Conservation (phyloP, 2,113 vertebrate genomes). For the Circaetus gallicus region DNA sequence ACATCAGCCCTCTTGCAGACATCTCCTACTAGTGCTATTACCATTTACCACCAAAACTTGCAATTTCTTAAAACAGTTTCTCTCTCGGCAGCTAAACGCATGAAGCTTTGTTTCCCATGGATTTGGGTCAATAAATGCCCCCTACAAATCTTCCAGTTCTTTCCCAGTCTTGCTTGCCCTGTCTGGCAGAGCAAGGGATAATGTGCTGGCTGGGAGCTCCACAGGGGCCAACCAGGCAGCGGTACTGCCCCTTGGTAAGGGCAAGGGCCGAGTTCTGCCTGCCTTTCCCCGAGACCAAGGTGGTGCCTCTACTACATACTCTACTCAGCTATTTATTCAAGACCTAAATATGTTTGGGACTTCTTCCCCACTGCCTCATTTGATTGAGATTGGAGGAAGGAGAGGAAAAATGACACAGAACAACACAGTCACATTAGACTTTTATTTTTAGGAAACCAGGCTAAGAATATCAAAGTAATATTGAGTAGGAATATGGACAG, state of each 20-base stretch:
- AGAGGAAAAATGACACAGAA: neutral
- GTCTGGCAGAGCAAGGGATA: neutral
- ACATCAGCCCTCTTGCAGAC: neutral
- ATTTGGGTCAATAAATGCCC: neutral
- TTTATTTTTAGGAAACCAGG: constrained; percentile 37
- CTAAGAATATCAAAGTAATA: constrained; percentile 36
- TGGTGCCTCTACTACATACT: neutral
- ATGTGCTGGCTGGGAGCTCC: neutral
- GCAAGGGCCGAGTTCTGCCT: neutral
- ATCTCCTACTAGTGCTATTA: neutral
- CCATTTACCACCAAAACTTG: neutral
- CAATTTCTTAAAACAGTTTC: neutral
- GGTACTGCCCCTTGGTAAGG: neutral
- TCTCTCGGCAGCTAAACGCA: neutral
- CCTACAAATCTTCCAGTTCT: neutral
- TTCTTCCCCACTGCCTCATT: neutral
- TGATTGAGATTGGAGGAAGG: neutral
- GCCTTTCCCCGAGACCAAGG: neutral
- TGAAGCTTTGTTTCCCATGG: neutral
- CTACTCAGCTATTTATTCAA: neutral
- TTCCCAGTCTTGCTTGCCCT: neutral
- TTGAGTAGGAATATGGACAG: neutral
- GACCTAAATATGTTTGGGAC: neutral
- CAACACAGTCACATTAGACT: neutral
- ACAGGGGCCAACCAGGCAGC: neutral